Evolutionary conservation across 2,797 vertebrate genomes (phyloP).

Genomic region (Fistularia commersonii): DNA sequence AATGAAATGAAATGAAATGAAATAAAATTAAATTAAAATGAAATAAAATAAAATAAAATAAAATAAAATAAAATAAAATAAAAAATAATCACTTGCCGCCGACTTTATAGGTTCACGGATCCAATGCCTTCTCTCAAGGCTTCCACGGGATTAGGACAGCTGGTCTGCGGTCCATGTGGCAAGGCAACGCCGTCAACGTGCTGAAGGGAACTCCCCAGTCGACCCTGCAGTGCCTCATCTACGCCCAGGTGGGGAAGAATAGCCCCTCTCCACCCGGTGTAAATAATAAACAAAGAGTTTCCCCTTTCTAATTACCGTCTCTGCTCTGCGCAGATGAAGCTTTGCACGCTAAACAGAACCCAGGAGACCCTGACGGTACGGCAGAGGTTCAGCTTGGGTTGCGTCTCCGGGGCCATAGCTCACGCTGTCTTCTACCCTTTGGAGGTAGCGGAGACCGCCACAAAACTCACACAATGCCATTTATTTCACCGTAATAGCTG

Average conservation of each 20-base stretch:
- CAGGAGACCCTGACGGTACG: conserved; percentile 66
- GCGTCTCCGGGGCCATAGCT: conserved; percentile 71
- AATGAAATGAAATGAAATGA: no score
- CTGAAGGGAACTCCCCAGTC: conserved; percentile 79
- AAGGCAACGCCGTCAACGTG: conserved; percentile 74
- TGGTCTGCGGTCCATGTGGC: conserved; percentile 75
- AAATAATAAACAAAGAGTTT: background rate
- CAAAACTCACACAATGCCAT: no score
- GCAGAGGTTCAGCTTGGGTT: conserved; percentile 74
- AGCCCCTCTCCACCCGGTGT: conserved; percentile 6
- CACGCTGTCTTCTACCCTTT: conserved; percentile 78
- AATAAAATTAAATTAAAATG: no score
- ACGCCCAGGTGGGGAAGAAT: conserved; percentile 61
- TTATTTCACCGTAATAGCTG: no score
- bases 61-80: background rate
- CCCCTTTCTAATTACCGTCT: conserved; percentile 10
- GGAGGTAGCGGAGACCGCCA: conserved; percentile 64
- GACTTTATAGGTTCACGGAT: conserved; percentile 65
- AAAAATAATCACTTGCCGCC: background rate
- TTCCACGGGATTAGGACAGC: conserved; percentile 62
- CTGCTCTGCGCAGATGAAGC: conserved; percentile 64
- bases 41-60: no score
- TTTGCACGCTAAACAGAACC: conserved; percentile 50
- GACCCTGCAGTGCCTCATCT: conserved; percentile 76
- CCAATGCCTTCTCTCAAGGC: conserved; percentile 66